phyloP scores from a whole-genome alignment of 2,113 vertebrate genomes.

The Tragelaphus buxtoni region DNA sequence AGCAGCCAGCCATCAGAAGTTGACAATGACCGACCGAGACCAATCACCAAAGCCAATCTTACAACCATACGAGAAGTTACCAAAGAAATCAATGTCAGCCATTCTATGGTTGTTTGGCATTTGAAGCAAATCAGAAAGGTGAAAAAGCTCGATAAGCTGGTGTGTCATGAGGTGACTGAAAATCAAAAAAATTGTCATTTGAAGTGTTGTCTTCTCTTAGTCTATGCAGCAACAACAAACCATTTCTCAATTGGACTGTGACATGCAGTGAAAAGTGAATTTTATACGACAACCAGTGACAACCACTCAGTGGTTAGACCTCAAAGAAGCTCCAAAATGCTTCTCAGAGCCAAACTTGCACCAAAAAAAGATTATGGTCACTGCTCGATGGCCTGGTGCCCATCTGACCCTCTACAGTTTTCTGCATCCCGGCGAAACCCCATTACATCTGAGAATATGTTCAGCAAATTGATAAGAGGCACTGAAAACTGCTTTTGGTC shows the following conservation, averaged over 20 bases:
- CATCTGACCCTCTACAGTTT: neutral
- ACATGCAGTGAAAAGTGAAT: neutral
- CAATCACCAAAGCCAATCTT: neutral
- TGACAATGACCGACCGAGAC: neutral
- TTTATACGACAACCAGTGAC: neutral
- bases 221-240: neutral
- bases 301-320: neutral
- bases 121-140: neutral
- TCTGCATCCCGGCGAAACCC: fast-evolving
- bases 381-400: neutral
- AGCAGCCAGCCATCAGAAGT: neutral
- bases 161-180: neutral
- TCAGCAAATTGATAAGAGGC: neutral
- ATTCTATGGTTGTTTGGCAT: neutral
- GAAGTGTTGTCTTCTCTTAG: neutral
- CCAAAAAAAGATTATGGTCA: neutral
- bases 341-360: neutral
- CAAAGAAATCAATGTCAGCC: neutral
- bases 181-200: neutral
- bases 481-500: neutral
- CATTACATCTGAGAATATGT: neutral
- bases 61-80: neutral
- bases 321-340: neutral
- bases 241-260: neutral
- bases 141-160: neutral